Base-by-base conservation (phyloP, 2,797 vertebrate species). In the Acomys russatus region DNA sequence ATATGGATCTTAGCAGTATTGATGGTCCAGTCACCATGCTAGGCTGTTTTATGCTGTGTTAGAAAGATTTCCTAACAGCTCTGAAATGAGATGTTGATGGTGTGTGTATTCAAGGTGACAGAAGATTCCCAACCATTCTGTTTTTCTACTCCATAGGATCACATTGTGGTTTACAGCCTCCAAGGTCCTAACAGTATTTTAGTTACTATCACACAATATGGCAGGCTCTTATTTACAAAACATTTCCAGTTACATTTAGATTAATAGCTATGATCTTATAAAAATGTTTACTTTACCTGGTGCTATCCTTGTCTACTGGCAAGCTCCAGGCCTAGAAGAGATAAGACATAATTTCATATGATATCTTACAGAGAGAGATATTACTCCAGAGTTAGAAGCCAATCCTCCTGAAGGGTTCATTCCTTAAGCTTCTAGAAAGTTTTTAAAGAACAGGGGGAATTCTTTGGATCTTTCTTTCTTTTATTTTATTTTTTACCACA, bases 221-320 rank as follows among this genome's bases (percentile, higher is more conserved):
- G 33, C 20, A 66, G 9, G 68, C 23, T 91, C 51, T 70, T 35
- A 79, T 76, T 80, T 28, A 2, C 23, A 6, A 74, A 22, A 30
- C 38, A 77, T 77, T 92, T 78, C 51, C 22, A 96, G 6, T 77
- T 89, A 73, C 6, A 28, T 35, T 96, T 80, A 88, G 54, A 91
- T 80, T 76, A 80, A 97, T 79, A 88, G 54, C 86, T n/a, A 51
- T 56, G 12, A n/a, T 70, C 12, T 63, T 82, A 3, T 68, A 17
- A 88, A 44, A 44, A 74, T 79, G 9, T 59, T 93, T 56, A 82
- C 18, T 87, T 51, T 9, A 63, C 8, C 76, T 20, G 23, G 9
- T 54, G 35, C 18, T 64, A 14, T 2, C 3, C 33, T 59, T 63
- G 38, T 9, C 35, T 20, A 5, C 28, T 51, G 12, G 56, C 23